Evolutionary conservation across 92 coral and sea anemone species (phyloP), one percentile per base, ranked within the genome.

Genomic region (Zoanthus gigantus): DNA sequence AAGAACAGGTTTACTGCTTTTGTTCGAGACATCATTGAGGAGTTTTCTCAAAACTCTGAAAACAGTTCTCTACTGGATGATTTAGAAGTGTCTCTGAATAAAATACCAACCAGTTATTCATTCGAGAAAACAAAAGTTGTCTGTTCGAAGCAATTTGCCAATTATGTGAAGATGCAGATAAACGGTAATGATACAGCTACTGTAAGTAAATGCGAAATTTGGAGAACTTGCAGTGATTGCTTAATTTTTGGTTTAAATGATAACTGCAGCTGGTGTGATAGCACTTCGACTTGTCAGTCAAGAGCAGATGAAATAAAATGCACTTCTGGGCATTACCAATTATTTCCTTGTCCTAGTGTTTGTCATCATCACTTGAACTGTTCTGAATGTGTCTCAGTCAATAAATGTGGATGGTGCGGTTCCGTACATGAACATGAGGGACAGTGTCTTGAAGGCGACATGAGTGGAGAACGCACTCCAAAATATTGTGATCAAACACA

Each of bases 211-310:
- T 92, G 94, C 82, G 9, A 46, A 9, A 15, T 54, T 3, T 83
- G 82, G 84, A 50, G 28, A 18, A 92, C 73, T 74, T 92, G 94
- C 65, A 87, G 86, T 23, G 84, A 72, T 9, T 92, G 94, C 53
- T 45, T 92, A 34, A 54, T 86, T 32, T 61, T 74, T 83, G 92
- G 92, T 47, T 16, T 45, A 44, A 60, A 18, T 0, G 91, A 77
- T 47, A 85, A 76, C 3, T 92, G 94, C 61, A 78, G 50, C 85
- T 92, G 94, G 94, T 92, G 94, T 30, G 90, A 89, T n/a, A 65
- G 73, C 23, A 56, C 89, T 0, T 53, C 86, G 16, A 79, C 61
- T 37, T 85, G 92, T 50, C 61, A 79, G 30, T 72, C 47, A 10
- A 77, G 30, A 17, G 37, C 18, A 29, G 31, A 68, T 30, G 29